phyloP scores from a whole-genome alignment of 2,888 invertebrate species.

The Tryphoninae sp. region DNA sequence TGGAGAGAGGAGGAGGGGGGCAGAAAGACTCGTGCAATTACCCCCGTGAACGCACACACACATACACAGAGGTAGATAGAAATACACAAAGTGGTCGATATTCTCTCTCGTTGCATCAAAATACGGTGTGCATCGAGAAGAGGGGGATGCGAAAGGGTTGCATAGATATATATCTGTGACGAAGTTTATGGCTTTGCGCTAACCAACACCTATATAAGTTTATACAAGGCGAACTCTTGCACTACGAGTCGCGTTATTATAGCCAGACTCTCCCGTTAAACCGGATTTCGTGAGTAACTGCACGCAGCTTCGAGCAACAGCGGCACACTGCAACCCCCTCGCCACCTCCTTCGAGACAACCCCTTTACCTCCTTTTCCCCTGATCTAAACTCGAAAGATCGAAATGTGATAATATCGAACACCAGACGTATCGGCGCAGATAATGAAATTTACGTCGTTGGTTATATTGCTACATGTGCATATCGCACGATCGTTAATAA shows the following conservation, averaged over 20 bases:
- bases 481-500: constrained; percentile 35
- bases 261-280: constrained; percentile 52
- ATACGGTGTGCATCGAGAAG: constrained; percentile 7
- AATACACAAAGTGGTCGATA: constrained; percentile 20
- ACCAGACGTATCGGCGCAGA: constrained; percentile 11
- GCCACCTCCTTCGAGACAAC: background rate
- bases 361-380: background rate
- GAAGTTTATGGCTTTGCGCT: constrained; percentile 18
- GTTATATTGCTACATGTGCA: constrained; percentile 38
- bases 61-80: too few relatives aligned
- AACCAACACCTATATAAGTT: background rate
- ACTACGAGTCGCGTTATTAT: constrained; percentile 50
- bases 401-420: constrained; percentile 56
- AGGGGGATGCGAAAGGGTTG: background rate
- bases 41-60: constrained; percentile 15
- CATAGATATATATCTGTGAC: constrained; percentile 1
- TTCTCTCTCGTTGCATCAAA: constrained; percentile 50
- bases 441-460: constrained; percentile 60
- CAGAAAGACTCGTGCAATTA: constrained; percentile 55
- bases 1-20: constrained; percentile 65
- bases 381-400: constrained; percentile 56
- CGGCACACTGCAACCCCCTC: constrained; percentile 35
- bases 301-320: background rate
- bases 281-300: constrained; percentile 56
- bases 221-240: constrained; percentile 33